A percentile compares a stretch with the other conserved stretches of the same genome.
phyloP scores from a whole-genome alignment of 2,113 vertebrate genomes.

The Mesoclemmys tuberculata region DNA sequence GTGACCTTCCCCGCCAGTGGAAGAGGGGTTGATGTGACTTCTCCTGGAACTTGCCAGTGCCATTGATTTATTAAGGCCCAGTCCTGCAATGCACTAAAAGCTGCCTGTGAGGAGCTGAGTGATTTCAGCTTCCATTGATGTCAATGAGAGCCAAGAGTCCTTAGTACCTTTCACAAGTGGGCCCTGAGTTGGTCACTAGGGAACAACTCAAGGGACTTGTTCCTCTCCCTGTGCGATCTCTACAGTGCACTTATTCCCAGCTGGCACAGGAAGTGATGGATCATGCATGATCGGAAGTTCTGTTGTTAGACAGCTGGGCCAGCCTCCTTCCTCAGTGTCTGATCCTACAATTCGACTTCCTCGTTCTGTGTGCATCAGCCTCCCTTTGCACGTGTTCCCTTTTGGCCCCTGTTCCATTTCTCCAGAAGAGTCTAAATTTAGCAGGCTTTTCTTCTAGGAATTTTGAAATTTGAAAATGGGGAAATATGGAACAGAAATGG shows the following conservation, averaged over 20 bases:
- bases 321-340: conserved; percentile 60
- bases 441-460: neutral
- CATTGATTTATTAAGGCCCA: neutral
- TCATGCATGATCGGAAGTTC: neutral
- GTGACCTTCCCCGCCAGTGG: neutral
- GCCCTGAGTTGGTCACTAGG: neutral
- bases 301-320: neutral
- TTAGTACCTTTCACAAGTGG: neutral
- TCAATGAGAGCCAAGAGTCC: neutral
- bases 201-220: neutral
- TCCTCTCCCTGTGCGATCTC: neutral
- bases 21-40: neutral
- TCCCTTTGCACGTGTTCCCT: neutral
- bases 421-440: neutral
- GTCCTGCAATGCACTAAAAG: neutral
- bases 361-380: neutral
- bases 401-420: conserved; percentile 8
- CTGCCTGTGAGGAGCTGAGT: neutral
- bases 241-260: neutral
- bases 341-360: conserved; percentile 22
- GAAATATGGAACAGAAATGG: neutral
- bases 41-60: neutral
- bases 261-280: conserved; percentile 15
- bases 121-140: neutral
- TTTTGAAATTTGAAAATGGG: conserved; percentile 7